Base-by-base conservation (phyloP, 2,113 vertebrate species). In the Forbesichthys agassizii region DNA sequence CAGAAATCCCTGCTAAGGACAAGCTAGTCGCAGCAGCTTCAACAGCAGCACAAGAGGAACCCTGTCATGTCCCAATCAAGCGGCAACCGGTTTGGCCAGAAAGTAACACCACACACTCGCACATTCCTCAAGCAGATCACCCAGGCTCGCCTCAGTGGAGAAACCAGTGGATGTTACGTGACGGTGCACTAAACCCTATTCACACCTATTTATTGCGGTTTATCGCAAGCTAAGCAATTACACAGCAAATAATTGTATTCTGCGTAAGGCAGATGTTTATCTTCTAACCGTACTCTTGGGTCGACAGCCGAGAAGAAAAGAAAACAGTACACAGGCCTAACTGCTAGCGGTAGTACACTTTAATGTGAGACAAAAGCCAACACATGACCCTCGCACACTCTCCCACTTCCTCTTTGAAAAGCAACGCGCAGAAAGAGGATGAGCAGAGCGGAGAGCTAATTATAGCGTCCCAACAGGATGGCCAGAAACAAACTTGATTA, bases 401-500 rank as follows among this genome's bases (percentile, higher is more conserved):
- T 18, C 5, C 55, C 65, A 11, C 57, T 69, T 78, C 64, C 33
- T 49, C 79, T 86, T 71, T 82, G 73, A 89, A 73, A 73, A 87
- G 79, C 77, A 72, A 85, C 84, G 68, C 8, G 53, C 64, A 62
- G 59, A 42, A 73, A 74, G 66, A 48, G 64, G 66, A 70, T 69
- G 80, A 75, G 70, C 75, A 64, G 33, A 72, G 75, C 78, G 70
- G 84, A 79, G 78, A 81, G 86, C 85, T 88, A 88, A 87, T 91
- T 88, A 89, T 90, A 90, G 86, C 77, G 65, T 77, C 90, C 66
- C 81, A 86, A 82, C 86, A 86, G 87, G 84, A 90, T 69, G 80
- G 86, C 78, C 77, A 89, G 84, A 82, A 91, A 88, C 88, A 91
- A 91, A 92, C 86, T 89, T 90, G 88, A 92, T 89, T 87, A 92